These are phyloP conservation scores for Galbula dea DNA, from an alignment of 2,113 vertebrate genomes.

Conservation along the genomic window DNA sequence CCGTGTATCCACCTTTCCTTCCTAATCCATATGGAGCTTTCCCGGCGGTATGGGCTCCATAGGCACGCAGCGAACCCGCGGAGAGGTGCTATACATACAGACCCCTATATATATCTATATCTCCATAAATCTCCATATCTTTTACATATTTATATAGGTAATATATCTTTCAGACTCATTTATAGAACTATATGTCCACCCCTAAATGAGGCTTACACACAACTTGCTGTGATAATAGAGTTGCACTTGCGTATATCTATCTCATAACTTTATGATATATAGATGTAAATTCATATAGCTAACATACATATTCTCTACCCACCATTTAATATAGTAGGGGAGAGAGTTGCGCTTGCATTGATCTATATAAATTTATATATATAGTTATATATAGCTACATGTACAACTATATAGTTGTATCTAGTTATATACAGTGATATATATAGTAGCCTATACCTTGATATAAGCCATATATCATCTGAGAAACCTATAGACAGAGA, in stretches of 20 bases:
- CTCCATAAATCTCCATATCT: too few species aligned
- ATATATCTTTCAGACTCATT: not conserved
- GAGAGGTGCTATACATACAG: not conserved
- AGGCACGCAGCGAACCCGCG: not conserved
- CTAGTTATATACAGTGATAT: too few species aligned
- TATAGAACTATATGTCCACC: not conserved
- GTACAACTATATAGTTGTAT: too few species aligned
- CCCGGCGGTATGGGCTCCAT: not conserved
- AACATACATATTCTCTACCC: not conserved
- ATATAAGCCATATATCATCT: too few species aligned
- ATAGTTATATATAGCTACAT: too few species aligned
- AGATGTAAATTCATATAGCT: too few species aligned
- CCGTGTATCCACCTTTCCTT: not conserved
- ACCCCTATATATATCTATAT: too few species aligned
- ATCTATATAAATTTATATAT: not conserved
- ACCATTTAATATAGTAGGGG: not conserved
- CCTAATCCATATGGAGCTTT: not conserved
- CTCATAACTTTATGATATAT: too few species aligned
- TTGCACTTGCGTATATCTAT: not conserved
- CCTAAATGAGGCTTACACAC: accelerated
- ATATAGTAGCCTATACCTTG: too few species aligned
- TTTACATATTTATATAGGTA: too few species aligned
- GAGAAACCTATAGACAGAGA: too few species aligned
- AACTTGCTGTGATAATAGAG: accelerated
- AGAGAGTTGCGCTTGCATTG: not conserved